Percentiles rank a stretch among this genome's conserved stretches.
Conservation (phyloP, 2,113 vertebrate genomes). For the Uria aalge region DNA sequence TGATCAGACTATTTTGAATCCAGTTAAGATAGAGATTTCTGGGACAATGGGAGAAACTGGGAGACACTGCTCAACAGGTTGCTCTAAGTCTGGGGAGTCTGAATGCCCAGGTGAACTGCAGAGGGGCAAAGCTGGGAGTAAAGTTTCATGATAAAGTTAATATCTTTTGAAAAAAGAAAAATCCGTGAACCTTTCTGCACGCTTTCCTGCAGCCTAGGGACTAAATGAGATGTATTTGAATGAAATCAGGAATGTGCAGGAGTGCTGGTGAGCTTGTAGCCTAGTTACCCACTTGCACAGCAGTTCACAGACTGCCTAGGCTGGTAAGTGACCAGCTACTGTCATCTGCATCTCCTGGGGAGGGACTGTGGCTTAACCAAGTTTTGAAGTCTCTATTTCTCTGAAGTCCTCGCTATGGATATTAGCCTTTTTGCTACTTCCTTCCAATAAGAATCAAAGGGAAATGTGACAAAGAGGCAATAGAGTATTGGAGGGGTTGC, state of each 20-base stretch:
- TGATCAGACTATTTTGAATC: background rate
- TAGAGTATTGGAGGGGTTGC: background rate
- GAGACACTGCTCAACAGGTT: background rate
- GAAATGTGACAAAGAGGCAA: background rate
- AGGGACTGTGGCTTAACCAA: background rate
- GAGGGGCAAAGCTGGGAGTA: background rate
- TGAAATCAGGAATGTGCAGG: background rate
- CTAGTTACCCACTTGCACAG: background rate
- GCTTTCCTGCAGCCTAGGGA: background rate
- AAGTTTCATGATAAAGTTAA: background rate
- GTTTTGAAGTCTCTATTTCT: background rate
- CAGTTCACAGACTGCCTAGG: background rate
- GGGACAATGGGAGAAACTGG: background rate
- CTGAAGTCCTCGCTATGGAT: background rate
- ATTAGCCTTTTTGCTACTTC: background rate
- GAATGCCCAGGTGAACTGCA: background rate
- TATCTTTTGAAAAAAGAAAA: background rate
- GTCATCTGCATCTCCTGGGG: background rate
- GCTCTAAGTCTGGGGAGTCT: background rate
- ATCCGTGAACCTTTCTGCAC: background rate
- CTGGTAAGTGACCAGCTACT: background rate
- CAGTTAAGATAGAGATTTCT: background rate
- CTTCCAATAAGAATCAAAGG: background rate
- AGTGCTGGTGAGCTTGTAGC: background rate
- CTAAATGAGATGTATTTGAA: background rate